Percentiles rank a stretch among this genome's conserved stretches.
Conservation (phyloP, 1,140 invertebrate species). For the Drosophila parabipectinata region DNA sequence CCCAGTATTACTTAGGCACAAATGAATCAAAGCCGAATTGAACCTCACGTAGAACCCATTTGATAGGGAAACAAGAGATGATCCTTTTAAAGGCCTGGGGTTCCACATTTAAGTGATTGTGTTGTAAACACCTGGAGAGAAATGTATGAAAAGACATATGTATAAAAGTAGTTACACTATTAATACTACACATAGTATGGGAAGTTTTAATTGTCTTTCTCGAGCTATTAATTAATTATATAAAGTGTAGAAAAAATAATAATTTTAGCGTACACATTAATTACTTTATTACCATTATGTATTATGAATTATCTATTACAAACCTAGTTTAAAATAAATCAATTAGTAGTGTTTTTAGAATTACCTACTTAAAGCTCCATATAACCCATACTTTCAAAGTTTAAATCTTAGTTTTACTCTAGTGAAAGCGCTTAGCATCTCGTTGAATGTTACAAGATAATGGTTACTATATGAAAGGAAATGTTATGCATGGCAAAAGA, state of each 20-base stretch:
- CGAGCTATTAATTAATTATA: slow-evolving; percentile 27
- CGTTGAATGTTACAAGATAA: slow-evolving; percentile 70
- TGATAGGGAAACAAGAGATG: slow-evolving; percentile 23
- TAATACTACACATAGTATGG: slow-evolving; percentile 52
- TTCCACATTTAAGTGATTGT: slow-evolving; percentile 79
- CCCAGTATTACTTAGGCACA: slow-evolving; percentile 63
- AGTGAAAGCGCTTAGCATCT: slow-evolving; percentile 50
- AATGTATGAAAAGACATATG: slow-evolving; percentile 75
- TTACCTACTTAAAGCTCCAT: slow-evolving; percentile 40
- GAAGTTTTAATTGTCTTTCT: slow-evolving; percentile 31
- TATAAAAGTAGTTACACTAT: slow-evolving; percentile 57
- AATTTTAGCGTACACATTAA: slow-evolving; percentile 53
- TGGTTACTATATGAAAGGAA: slow-evolving; percentile 64
- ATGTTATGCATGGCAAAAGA: slow-evolving; percentile 73
- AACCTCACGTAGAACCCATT: slow-evolving; percentile 35
- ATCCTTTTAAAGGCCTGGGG: slow-evolving; percentile 59
- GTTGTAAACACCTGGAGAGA: slow-evolving; percentile 81
- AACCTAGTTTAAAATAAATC: slow-evolving; percentile 47
- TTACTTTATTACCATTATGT: slow-evolving; percentile 71
- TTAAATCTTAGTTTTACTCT: slow-evolving; percentile 33
- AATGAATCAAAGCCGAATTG: slow-evolving; percentile 18
- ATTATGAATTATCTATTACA: slow-evolving; percentile 52
- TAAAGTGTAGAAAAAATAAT: slow-evolving; percentile 37
- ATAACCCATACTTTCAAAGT: slow-evolving; percentile 49
- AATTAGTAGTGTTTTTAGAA: slow-evolving; percentile 52